phyloP scores from a whole-genome alignment of 2,888 invertebrate genomes.

The Stramonita haemastoma region DNA sequence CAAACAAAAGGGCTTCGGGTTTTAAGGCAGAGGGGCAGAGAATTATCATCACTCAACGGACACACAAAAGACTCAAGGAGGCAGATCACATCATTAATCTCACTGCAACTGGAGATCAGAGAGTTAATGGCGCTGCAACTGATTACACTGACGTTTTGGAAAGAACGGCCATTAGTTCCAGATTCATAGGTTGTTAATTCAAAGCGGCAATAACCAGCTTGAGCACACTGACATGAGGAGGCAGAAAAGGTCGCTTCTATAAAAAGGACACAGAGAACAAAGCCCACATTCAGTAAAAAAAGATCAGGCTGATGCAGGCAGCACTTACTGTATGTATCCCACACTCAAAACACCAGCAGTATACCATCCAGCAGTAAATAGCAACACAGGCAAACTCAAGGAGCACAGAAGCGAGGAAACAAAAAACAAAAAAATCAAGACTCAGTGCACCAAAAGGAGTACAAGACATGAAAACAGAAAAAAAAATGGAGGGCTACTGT shows the following conservation, averaged over 20 bases:
- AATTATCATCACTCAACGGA: too few species aligned
- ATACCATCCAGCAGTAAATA: conserved; percentile 18
- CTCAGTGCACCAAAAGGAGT: conserved; percentile 16
- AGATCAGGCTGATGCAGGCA: neutral
- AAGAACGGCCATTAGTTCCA: too few species aligned
- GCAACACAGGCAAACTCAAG: conserved; percentile 29
- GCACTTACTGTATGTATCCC: neutral
- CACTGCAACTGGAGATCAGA: too few species aligned
- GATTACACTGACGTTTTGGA: too few species aligned
- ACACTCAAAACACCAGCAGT: neutral
- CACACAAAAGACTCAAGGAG: too few species aligned
- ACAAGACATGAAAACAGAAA: conserved; percentile 1
- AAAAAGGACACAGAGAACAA: neutral
- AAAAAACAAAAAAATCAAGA: conserved; percentile 21
- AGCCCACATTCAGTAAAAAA: neutral
- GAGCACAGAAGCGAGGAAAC: conserved; percentile 1
- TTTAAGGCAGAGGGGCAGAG: too few species aligned
- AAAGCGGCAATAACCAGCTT: neutral
- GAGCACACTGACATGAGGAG: neutral
- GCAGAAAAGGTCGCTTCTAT: neutral
- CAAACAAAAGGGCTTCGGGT: too few species aligned
- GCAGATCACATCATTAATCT: too few species aligned
- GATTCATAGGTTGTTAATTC: neutral
- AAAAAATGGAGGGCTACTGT: neutral
- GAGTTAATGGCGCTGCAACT: too few species aligned